Conservation (phyloP, 2,888 invertebrate genomes). For the Molorchus minor region DNA sequence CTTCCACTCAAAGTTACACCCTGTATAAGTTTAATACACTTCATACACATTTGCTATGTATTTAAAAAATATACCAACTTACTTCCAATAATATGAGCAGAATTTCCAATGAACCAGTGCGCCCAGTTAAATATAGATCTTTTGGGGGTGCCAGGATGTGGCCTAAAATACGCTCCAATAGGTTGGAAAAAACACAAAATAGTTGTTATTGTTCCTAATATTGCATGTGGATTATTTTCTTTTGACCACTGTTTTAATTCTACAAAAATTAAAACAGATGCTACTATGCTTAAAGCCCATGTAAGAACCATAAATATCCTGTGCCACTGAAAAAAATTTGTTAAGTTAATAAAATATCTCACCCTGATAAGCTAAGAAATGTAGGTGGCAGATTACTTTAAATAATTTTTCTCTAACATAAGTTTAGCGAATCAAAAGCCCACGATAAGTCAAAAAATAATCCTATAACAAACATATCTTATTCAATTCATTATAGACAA, state of each 20-base stretch:
- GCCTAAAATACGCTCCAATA: slow-evolving; percentile 83
- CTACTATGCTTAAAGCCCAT: slow-evolving; percentile 80
- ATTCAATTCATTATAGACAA: too few species aligned
- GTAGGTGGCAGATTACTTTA: too few species aligned
- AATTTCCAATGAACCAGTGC: slow-evolving; percentile 90
- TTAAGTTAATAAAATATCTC: too few species aligned
- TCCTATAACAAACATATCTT: too few species aligned
- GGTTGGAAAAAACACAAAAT: slow-evolving; percentile 86
- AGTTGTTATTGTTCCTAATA: slow-evolving; percentile 81
- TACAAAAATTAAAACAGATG: slow-evolving; percentile 83
- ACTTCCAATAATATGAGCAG: slow-evolving; percentile 88
- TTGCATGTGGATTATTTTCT: slow-evolving; percentile 82
- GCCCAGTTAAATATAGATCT: slow-evolving; percentile 90
- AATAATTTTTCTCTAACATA: too few species aligned
- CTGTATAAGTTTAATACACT: too few species aligned
- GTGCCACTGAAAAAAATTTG: slow-evolving; percentile 74
- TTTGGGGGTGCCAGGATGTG: slow-evolving; percentile 79
- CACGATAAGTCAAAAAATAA: too few species aligned
- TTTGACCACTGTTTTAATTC: slow-evolving; percentile 80
- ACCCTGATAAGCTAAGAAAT: too few species aligned
- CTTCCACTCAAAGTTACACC: too few species aligned
- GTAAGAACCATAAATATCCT: slow-evolving; percentile 84
- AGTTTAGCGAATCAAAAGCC: too few species aligned
- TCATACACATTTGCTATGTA: too few species aligned
- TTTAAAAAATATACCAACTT: too few species aligned